Percentiles rank a stretch among this genome's conserved stretches.
phyloP scores from a whole-genome alignment of 2,888 invertebrate genomes.

The Electrophaes corylata region DNA sequence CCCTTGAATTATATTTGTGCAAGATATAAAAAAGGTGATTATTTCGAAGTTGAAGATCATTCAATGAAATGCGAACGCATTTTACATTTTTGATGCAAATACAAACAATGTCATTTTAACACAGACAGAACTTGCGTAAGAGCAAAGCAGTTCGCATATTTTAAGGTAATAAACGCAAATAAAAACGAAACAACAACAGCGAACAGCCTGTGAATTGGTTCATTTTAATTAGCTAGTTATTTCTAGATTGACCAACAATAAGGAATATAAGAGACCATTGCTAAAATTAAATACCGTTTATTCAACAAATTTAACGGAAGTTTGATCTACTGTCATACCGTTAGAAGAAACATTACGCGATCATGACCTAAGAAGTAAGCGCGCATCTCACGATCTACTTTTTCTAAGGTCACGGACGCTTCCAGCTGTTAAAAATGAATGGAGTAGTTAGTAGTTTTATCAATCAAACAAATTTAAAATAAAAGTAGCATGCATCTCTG shows the following conservation, averaged over 20 bases:
- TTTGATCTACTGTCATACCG: constrained; percentile 30
- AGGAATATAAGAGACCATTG: too few species aligned
- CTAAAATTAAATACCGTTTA: not conserved
- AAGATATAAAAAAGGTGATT: constrained; percentile 28
- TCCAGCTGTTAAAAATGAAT: constrained; percentile 36
- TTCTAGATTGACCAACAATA: too few species aligned
- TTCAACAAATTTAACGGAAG: not conserved
- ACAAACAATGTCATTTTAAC: constrained; percentile 3
- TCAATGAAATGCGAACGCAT: not conserved
- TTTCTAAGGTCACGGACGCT: constrained; percentile 57
- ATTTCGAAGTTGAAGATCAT: constrained; percentile 12
- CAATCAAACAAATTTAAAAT: not conserved
- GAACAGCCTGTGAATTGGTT: too few species aligned
- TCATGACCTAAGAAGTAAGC: constrained; percentile 52
- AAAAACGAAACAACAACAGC: too few species aligned
- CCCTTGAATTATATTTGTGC: constrained; percentile 37
- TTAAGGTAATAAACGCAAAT: too few species aligned
- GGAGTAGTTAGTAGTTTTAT: not conserved
- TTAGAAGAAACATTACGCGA: constrained; percentile 37
- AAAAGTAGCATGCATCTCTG: not conserved
- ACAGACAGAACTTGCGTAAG: not conserved
- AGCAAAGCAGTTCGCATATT: too few species aligned
- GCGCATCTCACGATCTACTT: constrained; percentile 51
- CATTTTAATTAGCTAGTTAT: too few species aligned
- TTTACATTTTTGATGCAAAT: not conserved